phyloP scores from a whole-genome alignment of 2,888 invertebrate species.

The Cephus nigrinus region DNA sequence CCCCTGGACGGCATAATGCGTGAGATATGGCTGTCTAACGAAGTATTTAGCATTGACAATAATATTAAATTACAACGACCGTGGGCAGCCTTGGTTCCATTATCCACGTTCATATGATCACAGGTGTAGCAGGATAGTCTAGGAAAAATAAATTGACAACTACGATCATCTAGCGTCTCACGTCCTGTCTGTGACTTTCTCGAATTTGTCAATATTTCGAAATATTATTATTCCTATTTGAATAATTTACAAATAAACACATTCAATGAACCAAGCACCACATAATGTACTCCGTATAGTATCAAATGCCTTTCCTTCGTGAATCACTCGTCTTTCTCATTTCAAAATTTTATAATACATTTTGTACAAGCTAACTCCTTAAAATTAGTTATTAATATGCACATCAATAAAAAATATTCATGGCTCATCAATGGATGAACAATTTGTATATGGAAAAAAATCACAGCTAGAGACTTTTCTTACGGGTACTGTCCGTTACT shows the following conservation, averaged over 20 bases:
- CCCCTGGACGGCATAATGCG: constrained; percentile 29
- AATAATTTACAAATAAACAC: neutral
- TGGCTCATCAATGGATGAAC: too few species aligned
- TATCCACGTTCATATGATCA: neutral
- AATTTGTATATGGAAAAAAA: too few species aligned
- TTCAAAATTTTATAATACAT: neutral
- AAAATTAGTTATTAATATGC: neutral
- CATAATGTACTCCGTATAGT: neutral
- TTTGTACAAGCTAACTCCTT: neutral
- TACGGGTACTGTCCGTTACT: too few species aligned
- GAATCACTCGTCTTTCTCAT: neutral
- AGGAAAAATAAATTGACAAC: neutral
- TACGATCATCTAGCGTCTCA: neutral
- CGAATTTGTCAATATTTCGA: neutral
- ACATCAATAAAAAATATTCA: neutral
- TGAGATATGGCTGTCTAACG: constrained; percentile 44
- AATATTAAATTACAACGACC: constrained; percentile 37
- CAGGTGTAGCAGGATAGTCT: neutral
- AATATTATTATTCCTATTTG: neutral
- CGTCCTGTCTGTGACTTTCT: neutral
- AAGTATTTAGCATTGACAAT: constrained; percentile 45
- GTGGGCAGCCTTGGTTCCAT: neutral
- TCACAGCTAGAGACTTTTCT: too few species aligned
- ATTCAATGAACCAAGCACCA: neutral
- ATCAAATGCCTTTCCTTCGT: neutral